Evolutionary conservation across 1,140 invertebrate species (phyloP).

Genomic region (Oppia nitens): DNA sequence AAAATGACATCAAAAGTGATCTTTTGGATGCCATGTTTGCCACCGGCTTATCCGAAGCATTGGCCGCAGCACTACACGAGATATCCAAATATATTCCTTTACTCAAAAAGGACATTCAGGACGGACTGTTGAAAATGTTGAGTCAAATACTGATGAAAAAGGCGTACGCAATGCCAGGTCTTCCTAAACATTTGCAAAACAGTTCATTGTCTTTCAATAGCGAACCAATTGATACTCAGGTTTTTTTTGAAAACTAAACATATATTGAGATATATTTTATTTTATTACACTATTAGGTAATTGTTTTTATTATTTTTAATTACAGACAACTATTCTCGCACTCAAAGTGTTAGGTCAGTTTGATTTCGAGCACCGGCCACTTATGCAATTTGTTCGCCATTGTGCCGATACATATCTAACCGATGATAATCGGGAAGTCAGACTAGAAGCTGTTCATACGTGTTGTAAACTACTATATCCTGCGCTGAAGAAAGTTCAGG

Average conservation of each 20-base stretch:
- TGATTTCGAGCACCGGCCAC: slow-evolving; percentile 81
- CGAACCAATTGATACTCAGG: slow-evolving; percentile 18
- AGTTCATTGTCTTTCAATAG: slow-evolving; percentile 3
- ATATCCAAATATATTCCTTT: slow-evolving; percentile 69
- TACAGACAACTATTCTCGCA: slow-evolving; percentile 70
- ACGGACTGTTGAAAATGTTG: slow-evolving; percentile 70
- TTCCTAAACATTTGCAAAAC: slow-evolving; percentile 31
- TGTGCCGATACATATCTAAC: slow-evolving; percentile 85
- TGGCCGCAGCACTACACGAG: slow-evolving; percentile 78
- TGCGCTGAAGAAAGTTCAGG: slow-evolving; percentile 37
- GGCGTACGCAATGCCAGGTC: slow-evolving; percentile 56
- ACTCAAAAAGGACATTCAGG: slow-evolving; percentile 74
- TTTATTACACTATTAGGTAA: no score
- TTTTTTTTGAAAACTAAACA: no score
- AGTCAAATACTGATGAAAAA: slow-evolving; percentile 77
- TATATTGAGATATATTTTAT: neutral
- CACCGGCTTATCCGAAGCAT: slow-evolving; percentile 63
- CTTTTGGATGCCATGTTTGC: slow-evolving; percentile 79
- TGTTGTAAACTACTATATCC: slow-evolving; percentile 72
- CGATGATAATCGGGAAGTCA: slow-evolving; percentile 74
- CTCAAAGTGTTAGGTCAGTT: slow-evolving; percentile 85
- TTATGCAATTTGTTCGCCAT: slow-evolving; percentile 75
- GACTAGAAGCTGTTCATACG: slow-evolving; percentile 83
- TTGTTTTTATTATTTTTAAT: no score
- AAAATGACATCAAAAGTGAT: slow-evolving; percentile 45